phyloP scores from a whole-genome alignment of 2,888 invertebrate genomes.

The Xylota segnis region DNA sequence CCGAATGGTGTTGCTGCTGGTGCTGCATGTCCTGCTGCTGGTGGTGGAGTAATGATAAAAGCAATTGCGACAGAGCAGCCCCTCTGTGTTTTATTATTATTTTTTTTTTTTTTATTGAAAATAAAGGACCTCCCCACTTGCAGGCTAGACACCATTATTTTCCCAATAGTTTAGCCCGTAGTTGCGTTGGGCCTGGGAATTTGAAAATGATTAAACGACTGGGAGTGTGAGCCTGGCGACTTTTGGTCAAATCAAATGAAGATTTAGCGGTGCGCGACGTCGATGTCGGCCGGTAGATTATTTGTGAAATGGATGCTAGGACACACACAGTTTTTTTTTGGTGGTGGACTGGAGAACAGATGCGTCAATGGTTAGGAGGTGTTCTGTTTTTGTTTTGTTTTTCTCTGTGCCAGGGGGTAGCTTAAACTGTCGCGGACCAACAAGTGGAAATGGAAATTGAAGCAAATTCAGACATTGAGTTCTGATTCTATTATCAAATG shows the following conservation, averaged over 20 bases:
- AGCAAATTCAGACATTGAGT: constrained; percentile 34
- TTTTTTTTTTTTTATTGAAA: background rate
- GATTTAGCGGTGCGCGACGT: constrained; percentile 69
- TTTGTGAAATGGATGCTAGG: constrained; percentile 59
- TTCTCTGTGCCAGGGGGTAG: background rate
- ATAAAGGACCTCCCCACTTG: constrained; percentile 19
- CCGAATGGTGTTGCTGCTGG: constrained; percentile 64
- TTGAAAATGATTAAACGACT: constrained; percentile 63
- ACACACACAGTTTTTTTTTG: constrained; percentile 34
- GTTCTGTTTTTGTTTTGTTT: constrained; percentile 11
- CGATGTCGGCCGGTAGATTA: constrained; percentile 66
- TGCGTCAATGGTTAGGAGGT: constrained; percentile 21
- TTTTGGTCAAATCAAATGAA: constrained; percentile 74
- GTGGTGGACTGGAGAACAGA: constrained; percentile 48
- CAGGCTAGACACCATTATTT: constrained; percentile 74
- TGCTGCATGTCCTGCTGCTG: constrained; percentile 39
- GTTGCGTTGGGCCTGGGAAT: constrained; percentile 21
- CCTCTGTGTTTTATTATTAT: constrained; percentile 35
- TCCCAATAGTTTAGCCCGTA: constrained; percentile 54
- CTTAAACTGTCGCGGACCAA: constrained; percentile 24
- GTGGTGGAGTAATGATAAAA: constrained; percentile 71
- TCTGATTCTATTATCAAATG: constrained; percentile 37
- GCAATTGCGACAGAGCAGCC: constrained; percentile 61
- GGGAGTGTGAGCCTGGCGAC: constrained; percentile 31
- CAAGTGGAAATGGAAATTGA: constrained; percentile 60